phyloP scores from a whole-genome alignment of 2,888 invertebrate species.

The Andrena minutula region DNA sequence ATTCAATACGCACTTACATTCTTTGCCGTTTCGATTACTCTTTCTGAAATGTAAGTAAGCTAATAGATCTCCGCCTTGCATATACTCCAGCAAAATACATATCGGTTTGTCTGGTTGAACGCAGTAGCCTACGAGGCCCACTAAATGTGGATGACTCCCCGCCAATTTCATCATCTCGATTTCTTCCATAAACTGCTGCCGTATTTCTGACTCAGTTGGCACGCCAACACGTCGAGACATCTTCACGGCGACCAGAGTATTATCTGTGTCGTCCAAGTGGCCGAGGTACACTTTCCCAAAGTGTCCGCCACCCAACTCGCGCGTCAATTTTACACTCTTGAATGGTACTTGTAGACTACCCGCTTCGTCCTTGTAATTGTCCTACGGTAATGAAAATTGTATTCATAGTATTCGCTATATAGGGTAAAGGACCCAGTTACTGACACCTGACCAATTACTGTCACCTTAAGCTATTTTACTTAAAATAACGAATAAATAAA shows the following conservation, averaged over 20 bases:
- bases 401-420: not conserved
- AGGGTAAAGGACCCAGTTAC: no score
- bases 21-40: constrained; percentile 43
- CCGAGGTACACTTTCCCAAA: constrained; percentile 91
- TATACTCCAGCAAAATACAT: constrained; percentile 92
- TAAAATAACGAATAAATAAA: no score
- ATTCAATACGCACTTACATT: constrained; percentile 62
- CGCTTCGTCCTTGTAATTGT: constrained; percentile 61
- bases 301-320: constrained; percentile 90
- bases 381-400: constrained; percentile 56
- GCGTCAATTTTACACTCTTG: constrained; percentile 85
- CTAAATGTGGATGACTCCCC: constrained; percentile 91
- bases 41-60: constrained; percentile 85
- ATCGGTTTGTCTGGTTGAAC: constrained; percentile 88
- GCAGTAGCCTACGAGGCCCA: constrained; percentile 91
- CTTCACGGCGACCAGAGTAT: constrained; percentile 78
- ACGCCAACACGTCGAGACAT: constrained; percentile 77
- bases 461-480: no score
- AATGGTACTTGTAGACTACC: constrained; percentile 86
- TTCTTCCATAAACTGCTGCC: constrained; percentile 90
- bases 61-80: constrained; percentile 91
- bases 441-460: no score
- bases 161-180: constrained; percentile 92
- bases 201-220: constrained; percentile 76
- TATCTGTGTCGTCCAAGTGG: constrained; percentile 85